Conservation (phyloP, 2,797 vertebrate species). For the Gymnothorax javanicus region DNA sequence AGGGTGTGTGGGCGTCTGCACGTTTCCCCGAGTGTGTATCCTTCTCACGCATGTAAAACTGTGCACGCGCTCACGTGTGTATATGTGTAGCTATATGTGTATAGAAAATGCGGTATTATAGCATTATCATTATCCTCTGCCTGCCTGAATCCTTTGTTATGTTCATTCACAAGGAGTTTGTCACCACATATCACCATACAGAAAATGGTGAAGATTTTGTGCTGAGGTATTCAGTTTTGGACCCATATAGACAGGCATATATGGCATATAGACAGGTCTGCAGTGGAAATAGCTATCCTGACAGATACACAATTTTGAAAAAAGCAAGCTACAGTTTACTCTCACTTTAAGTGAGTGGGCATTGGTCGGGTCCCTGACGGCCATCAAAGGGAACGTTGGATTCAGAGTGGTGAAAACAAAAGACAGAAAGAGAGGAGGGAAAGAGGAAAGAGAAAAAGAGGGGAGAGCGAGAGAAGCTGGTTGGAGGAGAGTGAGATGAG, state of each 20-base stretch:
- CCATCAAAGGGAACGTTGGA: conserved; percentile 46
- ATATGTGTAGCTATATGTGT: neutral
- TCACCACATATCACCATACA: neutral
- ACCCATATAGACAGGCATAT: neutral
- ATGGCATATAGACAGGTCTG: neutral
- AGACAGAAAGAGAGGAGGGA: conserved; percentile 20
- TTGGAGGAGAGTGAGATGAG: conserved; percentile 44
- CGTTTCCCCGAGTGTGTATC: conserved; percentile 2
- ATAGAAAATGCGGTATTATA: too few relatives aligned
- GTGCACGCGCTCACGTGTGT: too few relatives aligned
- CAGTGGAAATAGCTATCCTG: neutral
- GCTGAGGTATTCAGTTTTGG: neutral
- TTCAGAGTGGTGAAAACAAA: conserved; percentile 27
- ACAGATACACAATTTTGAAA: neutral
- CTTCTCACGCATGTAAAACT: neutral
- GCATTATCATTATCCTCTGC: neutral
- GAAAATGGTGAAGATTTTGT: neutral
- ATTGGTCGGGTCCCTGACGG: conserved; percentile 52
- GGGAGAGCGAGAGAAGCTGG: conserved; percentile 41
- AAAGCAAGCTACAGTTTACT: conserved; percentile 44
- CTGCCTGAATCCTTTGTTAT: neutral
- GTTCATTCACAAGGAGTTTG: neutral
- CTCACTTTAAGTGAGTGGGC: conserved; percentile 53
- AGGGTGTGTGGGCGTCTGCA: conserved; percentile 22
- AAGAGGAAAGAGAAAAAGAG: neutral